These are phyloP conservation scores for Drosophila tanythrix DNA, from an alignment of 2,888 invertebrate species.

Conservation along the genomic window DNA sequence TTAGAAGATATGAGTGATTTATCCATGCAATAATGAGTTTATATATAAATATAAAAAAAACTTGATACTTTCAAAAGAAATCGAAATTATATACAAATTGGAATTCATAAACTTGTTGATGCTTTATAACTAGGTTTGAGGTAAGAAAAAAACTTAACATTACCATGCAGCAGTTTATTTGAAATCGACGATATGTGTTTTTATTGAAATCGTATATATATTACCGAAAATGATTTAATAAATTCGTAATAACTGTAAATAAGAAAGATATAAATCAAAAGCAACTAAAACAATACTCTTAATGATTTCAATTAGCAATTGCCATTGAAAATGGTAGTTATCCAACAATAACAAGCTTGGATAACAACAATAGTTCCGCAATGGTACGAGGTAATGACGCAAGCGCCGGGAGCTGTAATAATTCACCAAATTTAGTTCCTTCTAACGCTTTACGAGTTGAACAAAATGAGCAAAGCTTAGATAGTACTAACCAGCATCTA, in stretches of 20 bases:
- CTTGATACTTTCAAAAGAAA: not conserved
- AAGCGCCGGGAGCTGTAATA: constrained; percentile 23
- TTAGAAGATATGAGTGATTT: not conserved
- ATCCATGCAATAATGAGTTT: not conserved
- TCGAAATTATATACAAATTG: not conserved
- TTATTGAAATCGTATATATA: not conserved
- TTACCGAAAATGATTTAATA: not conserved
- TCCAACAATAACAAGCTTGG: constrained; percentile 66
- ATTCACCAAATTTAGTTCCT: constrained; percentile 28
- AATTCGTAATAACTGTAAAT: not conserved
- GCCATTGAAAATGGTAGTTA: constrained; percentile 75
- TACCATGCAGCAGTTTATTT: not conserved
- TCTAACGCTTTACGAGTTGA: constrained; percentile 20
- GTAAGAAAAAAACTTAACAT: not conserved
- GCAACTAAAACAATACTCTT: constrained; percentile 20
- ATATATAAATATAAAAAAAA: not conserved
- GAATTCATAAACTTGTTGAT: not conserved
- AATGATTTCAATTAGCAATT: constrained; percentile 61
- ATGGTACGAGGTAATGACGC: constrained; percentile 32
- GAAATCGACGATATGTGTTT: not conserved
- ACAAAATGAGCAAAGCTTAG: constrained; percentile 17
- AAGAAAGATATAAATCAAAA: not conserved
- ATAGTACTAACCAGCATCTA: constrained; percentile 11
- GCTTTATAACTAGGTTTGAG: not conserved
- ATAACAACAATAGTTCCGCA: constrained; percentile 49